phyloP scores from a whole-genome alignment of 2,797 vertebrate genomes.

The Emys orbicularis region DNA sequence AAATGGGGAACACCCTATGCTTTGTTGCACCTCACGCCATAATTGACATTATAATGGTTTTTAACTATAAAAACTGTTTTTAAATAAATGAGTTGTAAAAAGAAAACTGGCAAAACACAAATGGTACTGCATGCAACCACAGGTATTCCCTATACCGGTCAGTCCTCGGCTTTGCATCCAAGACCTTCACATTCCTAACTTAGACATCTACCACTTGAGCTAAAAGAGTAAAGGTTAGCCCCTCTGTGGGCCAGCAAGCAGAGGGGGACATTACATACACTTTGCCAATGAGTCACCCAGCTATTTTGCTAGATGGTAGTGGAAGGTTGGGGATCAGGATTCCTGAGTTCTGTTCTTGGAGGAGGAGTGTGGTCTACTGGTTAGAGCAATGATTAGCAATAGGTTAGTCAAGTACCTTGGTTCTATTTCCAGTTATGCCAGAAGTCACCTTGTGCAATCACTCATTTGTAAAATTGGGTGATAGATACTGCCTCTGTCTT shows the following conservation, averaged over 20 bases:
- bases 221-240: not conserved
- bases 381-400: too few species aligned
- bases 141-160: not conserved
- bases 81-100: not conserved
- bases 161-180: too few species aligned
- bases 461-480: not conserved
- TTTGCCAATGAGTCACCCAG: not conserved
- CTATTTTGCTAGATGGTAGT: not conserved
- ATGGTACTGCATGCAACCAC: too few species aligned
- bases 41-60: not conserved
- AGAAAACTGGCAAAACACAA: not conserved
- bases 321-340: too few species aligned
- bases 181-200: too few species aligned
- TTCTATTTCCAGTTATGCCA: not conserved
- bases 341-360: too few species aligned
- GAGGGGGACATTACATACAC: accelerated
- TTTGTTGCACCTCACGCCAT: not conserved
- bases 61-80: not conserved
- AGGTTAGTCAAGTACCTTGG: not conserved
- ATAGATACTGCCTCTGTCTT: not conserved
- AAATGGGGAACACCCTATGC: not conserved
- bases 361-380: too few species aligned
- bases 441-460: not conserved
- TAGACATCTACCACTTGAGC: too few species aligned
- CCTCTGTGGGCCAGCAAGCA: not conserved